These are phyloP conservation scores for Tethea ocularis DNA, from an alignment of 2,888 invertebrate genomes.

Conservation along the genomic window DNA sequence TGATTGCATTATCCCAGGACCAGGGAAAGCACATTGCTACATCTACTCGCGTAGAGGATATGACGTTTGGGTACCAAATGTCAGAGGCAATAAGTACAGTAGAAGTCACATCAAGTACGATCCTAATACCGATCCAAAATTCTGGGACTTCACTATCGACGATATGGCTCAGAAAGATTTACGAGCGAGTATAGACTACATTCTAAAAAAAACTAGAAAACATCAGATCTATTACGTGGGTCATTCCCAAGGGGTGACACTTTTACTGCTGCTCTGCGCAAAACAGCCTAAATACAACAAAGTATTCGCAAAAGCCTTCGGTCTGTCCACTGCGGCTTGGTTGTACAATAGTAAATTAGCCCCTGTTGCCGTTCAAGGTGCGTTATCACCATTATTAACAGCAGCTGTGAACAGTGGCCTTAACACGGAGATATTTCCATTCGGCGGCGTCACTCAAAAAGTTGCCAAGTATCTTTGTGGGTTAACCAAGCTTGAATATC, in stretches of 20 bases:
- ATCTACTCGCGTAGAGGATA: conserved; percentile 33
- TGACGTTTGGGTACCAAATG: conserved; percentile 37
- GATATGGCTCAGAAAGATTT: conserved; percentile 43
- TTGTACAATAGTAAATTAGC: conserved; percentile 33
- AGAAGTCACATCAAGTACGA: conserved; percentile 20
- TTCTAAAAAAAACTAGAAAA: conserved; percentile 34
- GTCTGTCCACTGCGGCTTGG: conserved; percentile 40
- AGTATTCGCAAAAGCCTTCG: conserved; percentile 42
- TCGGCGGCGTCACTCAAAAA: conserved; percentile 27
- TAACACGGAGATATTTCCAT: conserved; percentile 31
- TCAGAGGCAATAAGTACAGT: conserved; percentile 29
- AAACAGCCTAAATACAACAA: conserved; percentile 42
- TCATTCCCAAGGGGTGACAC: conserved; percentile 42
- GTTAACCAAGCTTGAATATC: conserved; percentile 27
- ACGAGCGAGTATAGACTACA: conserved; percentile 43
- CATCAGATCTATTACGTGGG: conserved; percentile 34
- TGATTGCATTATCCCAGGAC: conserved; percentile 41
- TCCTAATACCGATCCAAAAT: conserved; percentile 28
- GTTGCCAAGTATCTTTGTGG: conserved; percentile 32
- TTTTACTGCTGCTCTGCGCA: conserved; percentile 38
- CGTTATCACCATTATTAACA: conserved; percentile 22
- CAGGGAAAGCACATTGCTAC: conserved; percentile 38
- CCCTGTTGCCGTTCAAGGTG: conserved; percentile 25
- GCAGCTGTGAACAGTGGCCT: conserved; percentile 9
- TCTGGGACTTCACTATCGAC: conserved; percentile 44